Base-by-base conservation (phyloP, 2,888 invertebrate species). In the Pachliopta kotzebuea region DNA sequence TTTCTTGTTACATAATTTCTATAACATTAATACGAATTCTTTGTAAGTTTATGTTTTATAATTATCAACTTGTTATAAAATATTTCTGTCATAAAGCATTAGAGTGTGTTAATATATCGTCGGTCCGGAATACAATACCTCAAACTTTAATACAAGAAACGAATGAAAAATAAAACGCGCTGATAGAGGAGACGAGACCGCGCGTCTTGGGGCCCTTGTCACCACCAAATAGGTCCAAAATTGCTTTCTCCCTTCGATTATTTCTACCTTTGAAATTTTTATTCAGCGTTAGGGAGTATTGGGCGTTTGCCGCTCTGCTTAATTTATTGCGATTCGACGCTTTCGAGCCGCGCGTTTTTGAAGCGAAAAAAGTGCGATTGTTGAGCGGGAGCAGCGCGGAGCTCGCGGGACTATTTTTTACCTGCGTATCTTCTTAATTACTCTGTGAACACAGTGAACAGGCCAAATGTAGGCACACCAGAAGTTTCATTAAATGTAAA, bases 181-280 rank as follows among this genome's bases (percentile, higher is more conserved):
- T 53, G 63, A 57, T 53, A 23, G 45, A 29, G 57, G 57, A 57
- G 60, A 68, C 62, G 17, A 23, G 52, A 23, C 76, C 76, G 78
- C 80, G 76, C 80, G 80, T 77, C 72, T 74, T 68, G 60, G 67
- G 68, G 75, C 72, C 75, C 76, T 79, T 80, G 83, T 82, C 83
- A 78, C 79, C 81, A 76, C 89, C 89, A 87, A 89, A 90, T 85
- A 85, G 83, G 86, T 84, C 83, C 82, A 78, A 84, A 84, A 86
- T 86, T 78, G 77, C 81, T 85, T 88, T 90, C 88, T 86, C 85
- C 76, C 74, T 77, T 76, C 81, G 85, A 88, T 90, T 89, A 90
- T 90, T 90, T 69, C 84, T 83, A 83, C 77, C 83, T 85, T 90
- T 91, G 90, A 90, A 90, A 90, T 90, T 90, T 91, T 91, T 90